Evolutionary conservation across 2,113 vertebrate species (phyloP).

Genomic region (Protobothrops flavoviridis): DNA sequence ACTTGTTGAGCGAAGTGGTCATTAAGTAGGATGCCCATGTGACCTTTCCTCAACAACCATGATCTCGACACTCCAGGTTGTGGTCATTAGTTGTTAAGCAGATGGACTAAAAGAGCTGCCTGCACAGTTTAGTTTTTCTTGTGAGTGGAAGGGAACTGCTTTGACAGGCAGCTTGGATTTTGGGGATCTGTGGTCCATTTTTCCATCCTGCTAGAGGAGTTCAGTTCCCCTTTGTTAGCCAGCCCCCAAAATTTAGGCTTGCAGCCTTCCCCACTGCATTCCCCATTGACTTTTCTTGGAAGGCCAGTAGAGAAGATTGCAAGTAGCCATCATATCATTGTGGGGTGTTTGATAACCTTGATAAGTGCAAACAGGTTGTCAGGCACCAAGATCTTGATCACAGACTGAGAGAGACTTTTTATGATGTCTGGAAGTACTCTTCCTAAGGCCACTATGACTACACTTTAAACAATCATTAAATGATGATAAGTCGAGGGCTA

Average conservation of each 20-base stretch:
- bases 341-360: neutral
- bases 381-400: neutral
- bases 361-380: neutral
- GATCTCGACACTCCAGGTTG: neutral
- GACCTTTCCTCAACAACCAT: neutral
- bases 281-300: neutral
- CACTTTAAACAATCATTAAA: neutral
- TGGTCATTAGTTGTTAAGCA: neutral
- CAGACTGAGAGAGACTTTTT: neutral
- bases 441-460: neutral
- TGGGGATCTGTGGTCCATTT: neutral
- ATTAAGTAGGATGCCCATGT: neutral
- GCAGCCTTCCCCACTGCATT: neutral
- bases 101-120: neutral
- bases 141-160: neutral
- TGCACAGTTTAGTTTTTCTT: neutral
- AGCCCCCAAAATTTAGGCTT: neutral
- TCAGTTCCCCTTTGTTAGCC: neutral
- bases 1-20: neutral
- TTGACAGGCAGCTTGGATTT: neutral
- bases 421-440: neutral
- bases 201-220: neutral
- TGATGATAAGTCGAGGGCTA: neutral
- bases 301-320: neutral
- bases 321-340: neutral